These are phyloP conservation scores for Drosophila takahashii DNA, from an alignment of 1,140 invertebrate species.

Conservation along the genomic window DNA sequence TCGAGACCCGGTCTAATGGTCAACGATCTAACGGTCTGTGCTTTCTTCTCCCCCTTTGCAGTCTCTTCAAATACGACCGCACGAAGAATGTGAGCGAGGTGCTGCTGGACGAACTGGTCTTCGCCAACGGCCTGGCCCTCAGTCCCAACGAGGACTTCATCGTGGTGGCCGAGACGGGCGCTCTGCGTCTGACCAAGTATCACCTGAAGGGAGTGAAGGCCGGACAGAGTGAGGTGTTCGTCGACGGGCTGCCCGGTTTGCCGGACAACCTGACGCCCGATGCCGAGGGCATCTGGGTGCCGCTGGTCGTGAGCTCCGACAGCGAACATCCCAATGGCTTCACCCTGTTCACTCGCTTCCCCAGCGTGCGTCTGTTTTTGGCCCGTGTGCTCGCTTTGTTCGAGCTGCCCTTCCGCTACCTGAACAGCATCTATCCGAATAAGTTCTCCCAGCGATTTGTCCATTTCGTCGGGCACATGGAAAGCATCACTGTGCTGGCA, in stretches of 20 bases:
- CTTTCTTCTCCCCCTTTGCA: slow-evolving; percentile 33
- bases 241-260: slow-evolving; percentile 90
- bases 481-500: slow-evolving; percentile 64
- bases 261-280: slow-evolving; percentile 91
- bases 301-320: slow-evolving; percentile 86
- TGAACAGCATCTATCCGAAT: slow-evolving; percentile 86
- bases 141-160: slow-evolving; percentile 91
- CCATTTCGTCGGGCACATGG: slow-evolving; percentile 85
- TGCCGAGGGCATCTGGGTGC: slow-evolving; percentile 89
- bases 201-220: slow-evolving; percentile 89
- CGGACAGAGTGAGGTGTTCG: slow-evolving; percentile 89
- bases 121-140: slow-evolving; percentile 91
- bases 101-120: slow-evolving; percentile 88
- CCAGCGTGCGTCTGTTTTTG: slow-evolving; percentile 87
- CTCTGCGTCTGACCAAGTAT: slow-evolving; percentile 87
- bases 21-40: slow-evolving; percentile 14
- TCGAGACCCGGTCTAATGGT: slow-evolving; percentile 19
- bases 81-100: slow-evolving; percentile 87
- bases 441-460: slow-evolving; percentile 69
- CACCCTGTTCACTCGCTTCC: slow-evolving; percentile 86
- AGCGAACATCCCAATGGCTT: slow-evolving; percentile 85
- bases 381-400: slow-evolving; percentile 85
- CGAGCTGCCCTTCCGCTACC: slow-evolving; percentile 86
- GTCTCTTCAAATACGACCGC: slow-evolving; percentile 86
- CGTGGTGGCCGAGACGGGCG: slow-evolving; percentile 89